phyloP scores from a whole-genome alignment of 2,888 invertebrate genomes.

The Athalia cordata region DNA sequence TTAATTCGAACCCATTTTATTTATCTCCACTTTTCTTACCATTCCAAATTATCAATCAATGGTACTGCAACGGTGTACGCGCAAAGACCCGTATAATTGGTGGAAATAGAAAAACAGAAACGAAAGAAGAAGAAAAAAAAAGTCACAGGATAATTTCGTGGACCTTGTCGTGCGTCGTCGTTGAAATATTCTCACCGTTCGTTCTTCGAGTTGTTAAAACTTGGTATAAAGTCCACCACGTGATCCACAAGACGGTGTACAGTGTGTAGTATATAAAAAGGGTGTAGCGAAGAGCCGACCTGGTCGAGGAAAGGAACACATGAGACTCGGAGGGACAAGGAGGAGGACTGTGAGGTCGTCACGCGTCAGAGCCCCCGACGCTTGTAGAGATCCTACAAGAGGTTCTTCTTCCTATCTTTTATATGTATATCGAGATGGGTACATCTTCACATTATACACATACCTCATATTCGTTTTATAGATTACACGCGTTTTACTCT shows the following conservation, averaged over 20 bases:
- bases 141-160: no score
- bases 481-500: no score
- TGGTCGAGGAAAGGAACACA: constrained; percentile 29
- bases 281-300: constrained; percentile 36
- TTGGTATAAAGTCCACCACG: no score
- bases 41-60: background rate
- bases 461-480: no score
- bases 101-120: no score
- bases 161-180: background rate
- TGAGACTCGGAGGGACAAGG: constrained; percentile 44
- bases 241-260: background rate
- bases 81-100: background rate
- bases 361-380: constrained; percentile 57
- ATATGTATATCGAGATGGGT: background rate
- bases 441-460: background rate
- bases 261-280: constrained; percentile 34
- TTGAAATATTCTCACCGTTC: constrained; percentile 26
- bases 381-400: constrained; percentile 42
- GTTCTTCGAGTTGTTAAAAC: no score
- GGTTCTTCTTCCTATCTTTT: constrained; percentile 7
- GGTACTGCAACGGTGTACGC: no score
- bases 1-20: no score
- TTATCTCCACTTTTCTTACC: background rate
- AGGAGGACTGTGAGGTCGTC: constrained; percentile 53
- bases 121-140: no score